Evolutionary conservation across 37 sponge, comb jelly and placozoan species (phyloP).

Genomic region (Agelas oroides): DNA sequence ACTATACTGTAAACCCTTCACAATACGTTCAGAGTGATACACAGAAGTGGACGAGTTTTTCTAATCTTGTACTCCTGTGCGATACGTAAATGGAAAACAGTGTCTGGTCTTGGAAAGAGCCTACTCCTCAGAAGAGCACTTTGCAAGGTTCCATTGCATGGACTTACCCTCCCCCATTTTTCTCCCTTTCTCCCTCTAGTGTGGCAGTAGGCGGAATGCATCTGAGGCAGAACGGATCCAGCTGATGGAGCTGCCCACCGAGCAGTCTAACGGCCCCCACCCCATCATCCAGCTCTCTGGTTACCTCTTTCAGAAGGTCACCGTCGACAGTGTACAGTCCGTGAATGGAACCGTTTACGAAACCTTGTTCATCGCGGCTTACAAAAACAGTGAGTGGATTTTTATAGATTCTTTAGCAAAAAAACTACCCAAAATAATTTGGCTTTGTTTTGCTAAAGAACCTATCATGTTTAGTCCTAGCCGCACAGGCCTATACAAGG

Average conservation of each 20-base stretch:
- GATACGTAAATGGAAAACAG: too few relatives aligned
- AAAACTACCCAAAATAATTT: neutral
- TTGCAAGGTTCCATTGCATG: too few relatives aligned
- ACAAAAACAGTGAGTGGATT: constrained; percentile 30
- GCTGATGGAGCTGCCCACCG: constrained; percentile 34
- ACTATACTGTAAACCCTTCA: too few relatives aligned
- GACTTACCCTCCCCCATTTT: neutral
- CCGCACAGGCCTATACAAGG: too few relatives aligned
- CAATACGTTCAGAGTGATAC: too few relatives aligned
- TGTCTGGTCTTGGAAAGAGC: too few relatives aligned
- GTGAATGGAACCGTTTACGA: constrained; percentile 39
- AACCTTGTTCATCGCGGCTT: constrained; percentile 63
- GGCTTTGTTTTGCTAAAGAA: too few relatives aligned
- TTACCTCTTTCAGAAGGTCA: constrained; percentile 58
- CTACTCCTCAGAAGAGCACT: too few relatives aligned
- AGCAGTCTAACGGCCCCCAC: constrained; percentile 1
- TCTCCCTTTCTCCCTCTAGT: constrained; percentile 20
- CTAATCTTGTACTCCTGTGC: too few relatives aligned
- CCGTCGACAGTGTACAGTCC: constrained; percentile 43
- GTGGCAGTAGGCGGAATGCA: constrained; percentile 18
- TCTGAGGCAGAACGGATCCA: constrained; percentile 29
- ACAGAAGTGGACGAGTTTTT: too few relatives aligned
- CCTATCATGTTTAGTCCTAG: too few relatives aligned
- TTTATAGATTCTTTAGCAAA: neutral
- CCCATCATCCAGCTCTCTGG: constrained; percentile 25